Conservation (phyloP, 2,888 invertebrate genomes). For the Sphaerophoria rueppellii region DNA sequence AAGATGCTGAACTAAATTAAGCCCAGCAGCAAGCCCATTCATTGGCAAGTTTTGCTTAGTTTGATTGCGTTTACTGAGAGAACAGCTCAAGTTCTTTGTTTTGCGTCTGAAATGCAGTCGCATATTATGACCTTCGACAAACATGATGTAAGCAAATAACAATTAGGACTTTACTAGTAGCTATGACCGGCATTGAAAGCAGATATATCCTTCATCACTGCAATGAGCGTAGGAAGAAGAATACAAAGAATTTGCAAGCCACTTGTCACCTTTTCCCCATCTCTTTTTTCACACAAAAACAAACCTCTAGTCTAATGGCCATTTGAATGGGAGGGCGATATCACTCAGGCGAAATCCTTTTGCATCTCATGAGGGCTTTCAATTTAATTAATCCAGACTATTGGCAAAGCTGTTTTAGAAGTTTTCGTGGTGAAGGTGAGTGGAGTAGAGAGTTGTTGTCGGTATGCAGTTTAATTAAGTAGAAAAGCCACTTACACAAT, state of each 20-base stretch:
- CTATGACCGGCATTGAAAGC: background rate
- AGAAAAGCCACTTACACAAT: constrained; percentile 64
- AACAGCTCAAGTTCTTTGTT: background rate
- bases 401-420: constrained; percentile 54
- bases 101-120: background rate
- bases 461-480: constrained; percentile 60
- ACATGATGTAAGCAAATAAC: constrained; percentile 40
- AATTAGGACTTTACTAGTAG: constrained; percentile 23
- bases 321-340: background rate
- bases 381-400: constrained; percentile 70
- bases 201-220: background rate
- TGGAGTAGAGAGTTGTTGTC: constrained; percentile 22
- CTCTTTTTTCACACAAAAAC: background rate
- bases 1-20: background rate
- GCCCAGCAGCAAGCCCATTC: background rate
- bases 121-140: constrained; percentile 22
- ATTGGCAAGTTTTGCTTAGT: constrained; percentile 8
- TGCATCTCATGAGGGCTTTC: constrained; percentile 56
- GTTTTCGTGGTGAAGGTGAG: background rate
- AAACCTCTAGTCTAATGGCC: constrained; percentile 1
- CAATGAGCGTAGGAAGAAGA: background rate
- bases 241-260: constrained; percentile 31
- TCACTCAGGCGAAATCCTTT: constrained; percentile 36
- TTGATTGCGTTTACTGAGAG: background rate
- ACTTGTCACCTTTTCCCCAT: background rate